phyloP scores from a whole-genome alignment of 2,113 vertebrate genomes.

The Verasper variegatus region DNA sequence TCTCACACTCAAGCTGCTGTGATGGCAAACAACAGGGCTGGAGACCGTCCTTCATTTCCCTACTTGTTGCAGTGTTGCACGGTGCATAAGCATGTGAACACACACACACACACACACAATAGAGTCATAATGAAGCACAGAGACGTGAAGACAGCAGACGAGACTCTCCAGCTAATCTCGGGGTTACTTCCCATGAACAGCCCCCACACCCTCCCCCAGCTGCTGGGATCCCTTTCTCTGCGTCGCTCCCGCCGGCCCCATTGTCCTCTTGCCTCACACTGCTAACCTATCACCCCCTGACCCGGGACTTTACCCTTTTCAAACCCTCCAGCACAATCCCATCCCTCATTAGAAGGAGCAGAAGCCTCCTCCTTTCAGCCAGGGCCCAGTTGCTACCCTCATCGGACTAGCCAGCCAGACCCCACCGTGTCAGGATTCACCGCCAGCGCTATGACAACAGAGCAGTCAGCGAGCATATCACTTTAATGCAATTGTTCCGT shows the following conservation, averaged over 20 bases:
- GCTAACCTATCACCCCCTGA: slow-evolving; percentile 78
- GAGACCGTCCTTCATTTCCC: slow-evolving; percentile 47
- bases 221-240: slow-evolving; percentile 66
- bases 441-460: slow-evolving; percentile 70
- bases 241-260: slow-evolving; percentile 42
- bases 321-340: slow-evolving; percentile 29
- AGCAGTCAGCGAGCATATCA: slow-evolving; percentile 49
- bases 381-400: background rate
- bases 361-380: slow-evolving; percentile 29
- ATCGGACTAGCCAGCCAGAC: slow-evolving; percentile 26
- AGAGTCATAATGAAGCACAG: slow-evolving; percentile 69
- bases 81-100: slow-evolving; percentile 45
- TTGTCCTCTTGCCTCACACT: slow-evolving; percentile 65
- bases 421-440: slow-evolving; percentile 56
- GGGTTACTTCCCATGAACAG: slow-evolving; percentile 68
- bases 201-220: slow-evolving; percentile 53
- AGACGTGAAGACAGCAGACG: slow-evolving; percentile 59
- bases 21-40: slow-evolving; percentile 32
- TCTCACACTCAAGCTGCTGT: slow-evolving; percentile 62
- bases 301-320: slow-evolving; percentile 65
- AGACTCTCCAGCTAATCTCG: slow-evolving; percentile 69
- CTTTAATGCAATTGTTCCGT: slow-evolving; percentile 68
- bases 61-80: slow-evolving; percentile 44
- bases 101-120: slow-evolving; percentile 60
- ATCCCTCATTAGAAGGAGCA: slow-evolving; percentile 47